phyloP scores from a whole-genome alignment of 1,140 invertebrate genomes.

The Drosophila teissieri region DNA sequence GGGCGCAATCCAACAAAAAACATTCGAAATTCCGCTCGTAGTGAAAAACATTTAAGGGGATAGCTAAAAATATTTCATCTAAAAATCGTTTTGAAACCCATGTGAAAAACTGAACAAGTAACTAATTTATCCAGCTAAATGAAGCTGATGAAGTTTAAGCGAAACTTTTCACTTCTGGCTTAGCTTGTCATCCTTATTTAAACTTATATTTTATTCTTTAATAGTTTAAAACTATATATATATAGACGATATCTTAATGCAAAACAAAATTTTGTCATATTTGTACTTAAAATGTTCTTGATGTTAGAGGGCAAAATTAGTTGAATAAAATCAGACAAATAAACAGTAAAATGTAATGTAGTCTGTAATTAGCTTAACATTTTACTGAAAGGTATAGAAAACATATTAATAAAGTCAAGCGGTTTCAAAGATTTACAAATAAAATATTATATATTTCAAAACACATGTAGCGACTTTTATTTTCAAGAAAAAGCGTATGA shows the following conservation, averaged over 20 bases:
- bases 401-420: slow-evolving; percentile 25
- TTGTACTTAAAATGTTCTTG: slow-evolving; percentile 66
- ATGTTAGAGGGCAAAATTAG: slow-evolving; percentile 20
- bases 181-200: slow-evolving; percentile 20
- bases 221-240: slow-evolving; percentile 42
- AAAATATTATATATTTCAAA: slow-evolving; percentile 51
- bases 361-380: slow-evolving; percentile 27
- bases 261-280: slow-evolving; percentile 34
- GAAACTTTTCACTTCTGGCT: slow-evolving; percentile 6
- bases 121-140: slow-evolving; percentile 25
- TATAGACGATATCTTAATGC: slow-evolving; percentile 7
- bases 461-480: neutral
- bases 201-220: slow-evolving; percentile 33
- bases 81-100: slow-evolving; percentile 16
- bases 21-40: slow-evolving; percentile 74
- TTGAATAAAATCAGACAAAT: slow-evolving; percentile 35
- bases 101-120: slow-evolving; percentile 19
- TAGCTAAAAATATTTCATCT: slow-evolving; percentile 11
- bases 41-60: slow-evolving; percentile 34
- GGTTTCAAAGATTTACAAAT: slow-evolving; percentile 59
- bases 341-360: slow-evolving; percentile 22
- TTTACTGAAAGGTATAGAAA: slow-evolving; percentile 37
- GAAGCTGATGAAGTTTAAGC: neutral
- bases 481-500: too few species aligned
- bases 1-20: slow-evolving; percentile 45